Percentiles rank a stretch among this genome's conserved stretches.
Evolutionary conservation across 2,888 invertebrate species (phyloP).

Genomic region (Nudaria mundana): DNA sequence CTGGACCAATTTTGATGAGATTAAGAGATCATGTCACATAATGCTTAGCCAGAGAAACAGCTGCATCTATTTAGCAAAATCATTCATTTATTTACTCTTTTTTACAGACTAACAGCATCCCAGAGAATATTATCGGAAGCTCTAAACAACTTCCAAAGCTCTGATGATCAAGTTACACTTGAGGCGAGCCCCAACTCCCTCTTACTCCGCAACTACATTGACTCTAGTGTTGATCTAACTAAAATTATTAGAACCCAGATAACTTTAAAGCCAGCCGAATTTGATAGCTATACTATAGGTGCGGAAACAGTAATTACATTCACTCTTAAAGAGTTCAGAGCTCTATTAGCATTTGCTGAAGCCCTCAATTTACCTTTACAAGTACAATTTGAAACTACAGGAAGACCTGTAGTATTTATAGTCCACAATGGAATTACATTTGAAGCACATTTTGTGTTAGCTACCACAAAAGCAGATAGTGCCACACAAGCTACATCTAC

Average conservation of each 20-base stretch:
- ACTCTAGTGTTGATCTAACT: conserved; percentile 82
- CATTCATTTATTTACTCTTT: no score
- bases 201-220: conserved; percentile 88
- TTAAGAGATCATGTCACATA: no score
- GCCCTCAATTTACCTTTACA: conserved; percentile 84
- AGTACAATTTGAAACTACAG: conserved; percentile 88
- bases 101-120: conserved; percentile 80
- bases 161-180: conserved; percentile 91
- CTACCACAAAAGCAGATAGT: conserved; percentile 85
- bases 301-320: conserved; percentile 89
- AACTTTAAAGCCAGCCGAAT: conserved; percentile 86
- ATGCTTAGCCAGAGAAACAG: no score
- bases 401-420: conserved; percentile 88
- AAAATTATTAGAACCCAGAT: conserved; percentile 90
- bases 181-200: conserved; percentile 84
- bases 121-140: conserved; percentile 87
- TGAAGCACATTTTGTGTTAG: conserved; percentile 90
- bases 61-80: no score
- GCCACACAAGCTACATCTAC: conserved; percentile 58
- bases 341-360: conserved; percentile 90
- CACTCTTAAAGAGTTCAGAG: conserved; percentile 91
- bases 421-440: conserved; percentile 87
- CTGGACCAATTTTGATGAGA: no score
- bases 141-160: conserved; percentile 88
- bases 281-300: conserved; percentile 84